Evolutionary conservation across 2,888 invertebrate species (phyloP).

Genomic region (Busseola fusca): DNA sequence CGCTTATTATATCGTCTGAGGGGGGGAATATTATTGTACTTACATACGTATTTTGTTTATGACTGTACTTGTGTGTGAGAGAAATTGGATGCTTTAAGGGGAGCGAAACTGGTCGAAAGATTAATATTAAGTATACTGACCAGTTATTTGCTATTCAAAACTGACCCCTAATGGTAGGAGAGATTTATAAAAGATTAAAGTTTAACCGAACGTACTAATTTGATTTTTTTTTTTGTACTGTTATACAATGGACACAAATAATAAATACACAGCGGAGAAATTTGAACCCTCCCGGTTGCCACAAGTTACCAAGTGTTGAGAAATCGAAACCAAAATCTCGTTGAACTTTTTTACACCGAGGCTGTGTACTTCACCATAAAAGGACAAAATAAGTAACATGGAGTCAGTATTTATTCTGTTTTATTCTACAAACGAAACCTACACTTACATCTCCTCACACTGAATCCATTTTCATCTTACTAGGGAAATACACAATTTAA

Average conservation of each 20-base stretch:
- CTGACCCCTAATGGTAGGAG: constrained; percentile 3
- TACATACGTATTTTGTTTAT: constrained; percentile 41
- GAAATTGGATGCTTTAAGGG: constrained; percentile 41
- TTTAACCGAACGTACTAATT: constrained; percentile 18
- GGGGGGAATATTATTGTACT: constrained; percentile 53
- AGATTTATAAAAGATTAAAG: constrained; percentile 32
- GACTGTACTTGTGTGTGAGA: constrained; percentile 49
- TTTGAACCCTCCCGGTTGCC: not conserved
- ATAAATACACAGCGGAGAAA: not conserved
- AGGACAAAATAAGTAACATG: not conserved
- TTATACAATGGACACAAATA: constrained; percentile 11
- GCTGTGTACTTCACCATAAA: not conserved
- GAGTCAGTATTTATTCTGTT: too few relatives aligned
- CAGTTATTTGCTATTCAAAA: constrained; percentile 24
- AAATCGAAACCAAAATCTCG: not conserved
- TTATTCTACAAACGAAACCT: not conserved
- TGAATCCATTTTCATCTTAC: not conserved
- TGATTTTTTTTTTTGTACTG: constrained; percentile 17
- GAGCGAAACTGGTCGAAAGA: constrained; percentile 21
- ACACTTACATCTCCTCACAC: not conserved
- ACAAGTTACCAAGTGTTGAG: not conserved
- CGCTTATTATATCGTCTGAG: constrained; percentile 64
- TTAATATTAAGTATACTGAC: constrained; percentile 33
- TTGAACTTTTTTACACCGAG: not conserved
- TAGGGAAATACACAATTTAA: too few relatives aligned